Base-by-base conservation (phyloP, 2,888 invertebrate species). In the Melanchra persicariae region DNA sequence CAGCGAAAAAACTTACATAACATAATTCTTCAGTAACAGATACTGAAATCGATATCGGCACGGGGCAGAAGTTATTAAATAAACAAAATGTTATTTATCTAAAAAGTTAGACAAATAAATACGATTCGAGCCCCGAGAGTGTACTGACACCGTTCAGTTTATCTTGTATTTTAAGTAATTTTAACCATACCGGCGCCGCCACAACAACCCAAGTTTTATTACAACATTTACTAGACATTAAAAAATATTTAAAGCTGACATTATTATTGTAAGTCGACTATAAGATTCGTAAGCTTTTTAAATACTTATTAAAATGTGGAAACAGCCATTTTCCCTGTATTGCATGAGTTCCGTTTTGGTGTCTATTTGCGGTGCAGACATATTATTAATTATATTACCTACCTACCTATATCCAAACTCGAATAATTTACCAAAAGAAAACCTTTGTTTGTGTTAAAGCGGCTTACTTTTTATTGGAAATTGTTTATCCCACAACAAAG, bases 41-140 rank as follows among this genome's bases (percentile, higher is more conserved):
- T 82, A 83, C 66, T 73, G 55, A 70, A 78, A 82, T 59, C 60
- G 63, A 82, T 78, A 77, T 74, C 64, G 57, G 70, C 69, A 82
- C 74, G 78, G 77, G 74, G 70, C 81, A 75, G 72, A 71, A 72
- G 70, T 67, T 82, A 77, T 90, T 88, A 90, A 88, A 90, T 91
- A 92, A 93, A 93, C 89, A 91, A 88, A 89, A 87, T 85, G 87
- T 87, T 91, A 90, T 92, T 92, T 92, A 92, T 91, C 85, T 88
- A 88, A 91, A 89, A 91, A 90, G 87, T 88, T 88, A 87, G 79
- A 89, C 85, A 92, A 91, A 93, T 91, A 92, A 91, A 91, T 87
- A 90, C 73, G 86, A 88, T 85, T 88, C 84, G 86, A 87, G 83
- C 71, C 85, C 90, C 79, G 91, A 90, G 93, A 91, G 90, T 91